Percentiles rank a stretch among this genome's conserved stretches.
Evolutionary conservation across 2,797 vertebrate genomes (phyloP).

Genomic region (Melanotaenia maccullochi): DNA sequence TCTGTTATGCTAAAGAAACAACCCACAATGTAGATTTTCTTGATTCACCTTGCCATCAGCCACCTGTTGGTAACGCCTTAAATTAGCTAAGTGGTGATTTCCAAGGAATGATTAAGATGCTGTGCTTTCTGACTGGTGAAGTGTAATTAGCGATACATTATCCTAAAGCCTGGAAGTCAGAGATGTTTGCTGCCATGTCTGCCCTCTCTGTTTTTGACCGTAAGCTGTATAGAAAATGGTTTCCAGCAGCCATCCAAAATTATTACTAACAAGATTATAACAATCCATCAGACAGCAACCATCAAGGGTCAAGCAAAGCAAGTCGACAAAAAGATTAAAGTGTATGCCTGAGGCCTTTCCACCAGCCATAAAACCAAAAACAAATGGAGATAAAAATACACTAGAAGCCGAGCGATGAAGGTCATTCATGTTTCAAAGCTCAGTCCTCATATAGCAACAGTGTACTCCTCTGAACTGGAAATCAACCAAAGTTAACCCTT

Average conservation of each 20-base stretch:
- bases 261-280: constrained; percentile 5
- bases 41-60: constrained; percentile 25
- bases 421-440: constrained; percentile 42
- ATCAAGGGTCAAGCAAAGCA: constrained; percentile 39
- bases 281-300: constrained; percentile 36
- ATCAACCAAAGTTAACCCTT: not conserved
- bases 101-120: not conserved
- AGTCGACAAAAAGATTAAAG: constrained; percentile 45
- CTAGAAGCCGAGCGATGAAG: constrained; percentile 48
- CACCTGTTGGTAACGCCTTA: constrained; percentile 7
- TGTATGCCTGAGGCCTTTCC: constrained; percentile 30
- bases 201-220: not conserved
- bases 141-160: not conserved
- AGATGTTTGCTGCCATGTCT: not conserved
- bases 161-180: constrained; percentile 11
- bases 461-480: not conserved
- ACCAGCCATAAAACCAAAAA: constrained; percentile 27
- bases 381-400: constrained; percentile 43
- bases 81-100: not conserved
- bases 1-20: constrained; percentile 25
- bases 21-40: constrained; percentile 13
- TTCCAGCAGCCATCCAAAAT: not conserved
- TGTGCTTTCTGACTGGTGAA: not conserved
- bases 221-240: not conserved
- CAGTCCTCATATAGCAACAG: not conserved